These are phyloP conservation scores for Cavia aperea DNA, from an alignment of 2,113 vertebrate species.

Conservation along the genomic window DNA sequence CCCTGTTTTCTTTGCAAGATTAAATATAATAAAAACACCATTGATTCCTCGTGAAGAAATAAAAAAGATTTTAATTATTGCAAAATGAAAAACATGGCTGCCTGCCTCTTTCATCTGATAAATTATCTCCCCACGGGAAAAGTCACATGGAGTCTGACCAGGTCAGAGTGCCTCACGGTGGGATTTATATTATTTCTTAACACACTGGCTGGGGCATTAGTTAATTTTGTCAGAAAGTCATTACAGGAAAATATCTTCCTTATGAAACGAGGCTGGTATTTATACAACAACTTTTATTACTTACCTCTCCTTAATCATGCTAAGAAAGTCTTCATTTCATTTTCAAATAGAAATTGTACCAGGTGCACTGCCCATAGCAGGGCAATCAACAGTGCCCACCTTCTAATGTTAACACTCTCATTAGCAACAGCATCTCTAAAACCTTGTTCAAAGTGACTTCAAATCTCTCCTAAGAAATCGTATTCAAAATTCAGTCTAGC, in stretches of 20 bases:
- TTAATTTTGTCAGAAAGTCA: constrained; percentile 57
- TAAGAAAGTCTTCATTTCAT: constrained; percentile 33
- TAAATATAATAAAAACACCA: constrained; percentile 30
- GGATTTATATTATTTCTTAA: constrained; percentile 48
- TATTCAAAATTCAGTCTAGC: not conserved
- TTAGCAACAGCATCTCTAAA: not conserved
- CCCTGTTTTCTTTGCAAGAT: not conserved
- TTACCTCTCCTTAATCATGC: not conserved
- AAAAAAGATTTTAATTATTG: constrained; percentile 44
- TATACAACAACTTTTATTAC: not conserved
- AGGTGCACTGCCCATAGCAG: not conserved
- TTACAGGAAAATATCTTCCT: constrained; percentile 42
- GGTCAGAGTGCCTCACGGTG: not conserved
- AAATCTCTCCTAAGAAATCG: not conserved
- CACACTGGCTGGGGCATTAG: not conserved
- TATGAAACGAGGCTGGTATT: constrained; percentile 13
- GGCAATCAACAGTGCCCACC: not conserved
- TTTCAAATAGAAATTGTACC: not conserved
- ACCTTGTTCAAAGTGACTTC: not conserved
- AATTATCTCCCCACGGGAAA: constrained; percentile 1
- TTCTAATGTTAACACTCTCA: not conserved
- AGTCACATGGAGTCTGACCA: not conserved
- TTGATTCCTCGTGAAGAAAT: constrained; percentile 38
- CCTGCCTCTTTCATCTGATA: not conserved
- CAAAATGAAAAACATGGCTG: constrained; percentile 39